Conservation (phyloP, 2,888 invertebrate genomes). For the Alloscopus bannaensis region DNA sequence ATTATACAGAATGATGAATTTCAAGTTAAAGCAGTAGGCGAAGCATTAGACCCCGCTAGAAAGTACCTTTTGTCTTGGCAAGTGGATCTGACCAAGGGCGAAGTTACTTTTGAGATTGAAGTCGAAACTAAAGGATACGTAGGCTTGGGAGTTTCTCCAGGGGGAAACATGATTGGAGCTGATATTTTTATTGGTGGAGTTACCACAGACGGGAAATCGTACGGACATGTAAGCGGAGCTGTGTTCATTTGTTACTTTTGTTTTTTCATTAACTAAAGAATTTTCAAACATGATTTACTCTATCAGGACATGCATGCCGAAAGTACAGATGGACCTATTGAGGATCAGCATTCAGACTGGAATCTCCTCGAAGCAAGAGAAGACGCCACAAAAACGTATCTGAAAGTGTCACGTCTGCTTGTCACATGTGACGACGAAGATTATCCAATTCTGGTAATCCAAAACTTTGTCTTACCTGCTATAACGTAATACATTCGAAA, state of each 20-base stretch:
- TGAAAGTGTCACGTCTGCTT: conserved; percentile 74
- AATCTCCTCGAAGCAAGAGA: conserved; percentile 73
- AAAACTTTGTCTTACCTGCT: no score
- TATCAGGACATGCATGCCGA: conserved; percentile 73
- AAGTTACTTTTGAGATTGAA: conserved; percentile 15
- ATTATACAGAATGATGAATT: conserved; percentile 4
- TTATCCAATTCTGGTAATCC: conserved; percentile 48
- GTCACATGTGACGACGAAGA: conserved; percentile 74
- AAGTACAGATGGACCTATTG: conserved; percentile 68
- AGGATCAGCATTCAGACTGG: conserved; percentile 74
- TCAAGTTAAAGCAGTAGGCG: background rate
- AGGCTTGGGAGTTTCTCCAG: conserved; percentile 28
- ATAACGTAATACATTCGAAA: no score
- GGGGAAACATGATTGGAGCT: conserved; percentile 28
- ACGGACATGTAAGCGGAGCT: conserved; percentile 4
- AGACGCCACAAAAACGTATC: conserved; percentile 74
- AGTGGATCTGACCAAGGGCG: background rate
- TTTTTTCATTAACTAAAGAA: background rate
- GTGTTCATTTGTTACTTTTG: no score
- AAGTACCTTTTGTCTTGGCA: conserved; percentile 20
- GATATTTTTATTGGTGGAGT: conserved; percentile 45
- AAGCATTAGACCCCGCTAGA: conserved; percentile 1
- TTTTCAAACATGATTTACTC: background rate
- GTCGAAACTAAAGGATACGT: conserved; percentile 11
- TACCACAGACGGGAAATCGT: background rate